These are phyloP conservation scores for Philypnodon macrostomus DNA, from an alignment of 2,797 vertebrate species.

Conservation along the genomic window DNA sequence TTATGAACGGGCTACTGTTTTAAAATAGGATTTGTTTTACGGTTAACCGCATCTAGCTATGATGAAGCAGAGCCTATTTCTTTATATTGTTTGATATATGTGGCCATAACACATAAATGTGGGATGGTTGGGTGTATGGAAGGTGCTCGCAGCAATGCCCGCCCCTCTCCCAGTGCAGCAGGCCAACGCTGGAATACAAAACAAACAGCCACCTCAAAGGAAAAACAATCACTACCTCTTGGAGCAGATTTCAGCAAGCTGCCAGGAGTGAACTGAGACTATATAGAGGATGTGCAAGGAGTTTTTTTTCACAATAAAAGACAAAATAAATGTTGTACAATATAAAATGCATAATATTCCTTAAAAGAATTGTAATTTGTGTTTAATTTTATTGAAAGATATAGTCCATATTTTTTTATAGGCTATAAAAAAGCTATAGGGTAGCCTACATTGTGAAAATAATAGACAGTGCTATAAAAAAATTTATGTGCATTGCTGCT, in stretches of 20 bases:
- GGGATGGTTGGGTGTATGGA: neutral
- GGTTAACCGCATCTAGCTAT: no score
- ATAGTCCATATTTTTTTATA: no score
- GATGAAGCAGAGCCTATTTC: neutral
- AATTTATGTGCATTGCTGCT: no score
- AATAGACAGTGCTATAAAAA: no score
- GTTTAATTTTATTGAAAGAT: no score
- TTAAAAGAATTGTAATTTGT: no score
- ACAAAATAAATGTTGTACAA: no score
- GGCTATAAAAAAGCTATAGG: no score
- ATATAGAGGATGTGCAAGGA: conserved; percentile 2
- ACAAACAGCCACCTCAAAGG: conserved; percentile 43
- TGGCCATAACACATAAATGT: neutral
- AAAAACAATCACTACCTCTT: conserved; percentile 64
- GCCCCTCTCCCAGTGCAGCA: conserved; percentile 18
- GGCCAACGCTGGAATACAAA: conserved; percentile 23
- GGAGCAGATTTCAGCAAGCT: conserved; percentile 28
- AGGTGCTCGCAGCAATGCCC: neutral
- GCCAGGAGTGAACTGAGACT: accelerated
- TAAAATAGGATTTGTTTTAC: no score
- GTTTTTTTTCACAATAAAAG: conserved; percentile 16
- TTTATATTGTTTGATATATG: neutral
- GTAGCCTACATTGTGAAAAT: no score
- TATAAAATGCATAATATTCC: no score
- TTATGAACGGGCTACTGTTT: conserved; percentile 5